These are phyloP conservation scores for Dicaeum eximium DNA, from an alignment of 2,113 vertebrate genomes.

Conservation along the genomic window DNA sequence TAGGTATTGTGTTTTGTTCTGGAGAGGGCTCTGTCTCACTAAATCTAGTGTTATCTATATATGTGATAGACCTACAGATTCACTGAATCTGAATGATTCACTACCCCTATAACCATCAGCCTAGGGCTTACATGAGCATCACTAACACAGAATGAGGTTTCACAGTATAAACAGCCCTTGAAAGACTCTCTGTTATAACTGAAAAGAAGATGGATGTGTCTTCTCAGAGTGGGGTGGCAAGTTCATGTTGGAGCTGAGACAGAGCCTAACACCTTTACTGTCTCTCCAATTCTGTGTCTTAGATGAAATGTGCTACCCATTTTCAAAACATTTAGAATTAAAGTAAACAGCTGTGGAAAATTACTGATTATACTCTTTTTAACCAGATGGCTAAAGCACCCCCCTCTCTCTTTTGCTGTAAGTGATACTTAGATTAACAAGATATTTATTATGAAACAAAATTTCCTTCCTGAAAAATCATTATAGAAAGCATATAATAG, in stretches of 20 bases:
- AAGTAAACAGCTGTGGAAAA: slow-evolving; percentile 16
- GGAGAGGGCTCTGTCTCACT: neutral
- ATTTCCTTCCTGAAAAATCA: neutral
- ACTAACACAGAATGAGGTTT: neutral
- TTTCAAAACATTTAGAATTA: neutral
- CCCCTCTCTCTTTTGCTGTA: neutral
- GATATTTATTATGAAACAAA: slow-evolving; percentile 26
- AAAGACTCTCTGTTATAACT: neutral
- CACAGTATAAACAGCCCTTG: neutral
- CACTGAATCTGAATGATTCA: neutral
- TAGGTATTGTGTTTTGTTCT: neutral
- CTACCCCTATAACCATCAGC: neutral
- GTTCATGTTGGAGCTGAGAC: neutral
- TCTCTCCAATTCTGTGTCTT: neutral
- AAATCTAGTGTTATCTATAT: neutral
- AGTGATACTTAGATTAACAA: neutral
- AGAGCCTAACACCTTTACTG: neutral
- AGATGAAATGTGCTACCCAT: neutral
- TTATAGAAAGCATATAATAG: neutral
- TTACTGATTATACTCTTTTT: neutral
- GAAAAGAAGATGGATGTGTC: neutral
- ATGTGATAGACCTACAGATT: neutral
- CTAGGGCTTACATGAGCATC: neutral
- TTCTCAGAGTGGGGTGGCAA: neutral
- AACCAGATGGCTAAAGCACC: neutral